These are phyloP conservation scores for Trachelus iudaicus DNA, from an alignment of 2,888 invertebrate genomes.

Conservation along the genomic window DNA sequence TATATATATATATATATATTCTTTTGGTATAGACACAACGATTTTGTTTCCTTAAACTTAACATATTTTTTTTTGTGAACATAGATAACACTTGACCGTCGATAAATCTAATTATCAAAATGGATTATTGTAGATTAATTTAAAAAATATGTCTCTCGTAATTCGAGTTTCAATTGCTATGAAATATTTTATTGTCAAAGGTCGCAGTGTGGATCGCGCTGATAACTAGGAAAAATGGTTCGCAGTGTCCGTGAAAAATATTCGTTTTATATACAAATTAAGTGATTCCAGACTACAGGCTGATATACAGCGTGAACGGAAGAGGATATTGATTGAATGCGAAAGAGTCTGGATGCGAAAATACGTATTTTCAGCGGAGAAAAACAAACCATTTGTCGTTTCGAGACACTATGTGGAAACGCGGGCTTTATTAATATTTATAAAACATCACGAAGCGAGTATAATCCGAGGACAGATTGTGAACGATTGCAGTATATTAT, in stretches of 20 bases:
- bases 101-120: too few species aligned
- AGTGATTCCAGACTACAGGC: constrained; percentile 8
- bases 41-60: too few species aligned
- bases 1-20: too few species aligned
- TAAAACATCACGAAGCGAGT: constrained; percentile 2
- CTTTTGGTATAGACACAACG: too few species aligned
- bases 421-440: background rate
- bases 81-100: too few species aligned
- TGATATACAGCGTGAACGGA: background rate
- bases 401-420: background rate
- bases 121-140: too few species aligned
- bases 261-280: constrained; percentile 22
- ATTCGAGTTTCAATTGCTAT: background rate
- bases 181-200: background rate
- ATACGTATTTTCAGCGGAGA: background rate
- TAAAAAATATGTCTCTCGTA: too few species aligned
- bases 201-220: background rate
- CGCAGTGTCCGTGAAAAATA: background rate
- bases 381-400: constrained; percentile 6
- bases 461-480: background rate
- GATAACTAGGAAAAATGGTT: background rate
- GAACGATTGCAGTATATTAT: background rate
- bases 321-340: background rate
- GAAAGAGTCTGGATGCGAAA: background rate
- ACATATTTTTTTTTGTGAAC: too few species aligned